Evolutionary conservation across 2,888 invertebrate genomes (phyloP).

Genomic region (Synergus japonicus): DNA sequence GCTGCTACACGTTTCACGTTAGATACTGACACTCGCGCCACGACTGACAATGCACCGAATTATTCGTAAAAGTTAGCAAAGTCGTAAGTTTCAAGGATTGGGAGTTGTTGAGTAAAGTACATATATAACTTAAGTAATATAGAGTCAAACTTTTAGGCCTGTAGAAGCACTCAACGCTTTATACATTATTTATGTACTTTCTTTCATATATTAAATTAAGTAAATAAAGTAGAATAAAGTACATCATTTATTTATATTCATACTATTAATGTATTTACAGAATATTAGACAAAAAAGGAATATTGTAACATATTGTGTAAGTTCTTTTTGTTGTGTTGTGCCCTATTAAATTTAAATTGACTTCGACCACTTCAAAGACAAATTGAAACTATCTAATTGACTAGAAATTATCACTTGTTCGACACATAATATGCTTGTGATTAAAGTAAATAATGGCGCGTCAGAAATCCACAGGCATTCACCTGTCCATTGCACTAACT

Average conservation of each 20-base stretch:
- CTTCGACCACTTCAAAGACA: neutral
- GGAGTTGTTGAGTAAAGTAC: neutral
- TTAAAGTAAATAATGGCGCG: neutral
- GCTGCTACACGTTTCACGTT: slow-evolving; percentile 35
- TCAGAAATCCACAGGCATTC: neutral
- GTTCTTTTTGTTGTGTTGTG: neutral
- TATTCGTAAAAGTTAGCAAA: slow-evolving; percentile 28
- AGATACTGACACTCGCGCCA: slow-evolving; percentile 22
- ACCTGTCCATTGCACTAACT: neutral
- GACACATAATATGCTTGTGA: neutral
- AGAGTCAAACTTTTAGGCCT: neutral
- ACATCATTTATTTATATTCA: too few species aligned
- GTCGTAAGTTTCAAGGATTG: slow-evolving; percentile 8
- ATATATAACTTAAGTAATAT: neutral
- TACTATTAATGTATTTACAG: too few species aligned
- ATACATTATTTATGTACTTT: neutral
- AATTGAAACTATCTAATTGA: neutral
- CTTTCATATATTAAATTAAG: neutral
- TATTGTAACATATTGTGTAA: neutral
- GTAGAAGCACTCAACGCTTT: neutral
- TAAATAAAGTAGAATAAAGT: too few species aligned
- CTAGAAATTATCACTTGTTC: neutral
- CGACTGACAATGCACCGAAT: slow-evolving; percentile 27
- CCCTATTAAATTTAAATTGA: neutral
- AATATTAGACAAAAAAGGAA: too few species aligned